Base-by-base conservation (phyloP, 2,797 vertebrate species). In the Melopsittacus undulatus region DNA sequence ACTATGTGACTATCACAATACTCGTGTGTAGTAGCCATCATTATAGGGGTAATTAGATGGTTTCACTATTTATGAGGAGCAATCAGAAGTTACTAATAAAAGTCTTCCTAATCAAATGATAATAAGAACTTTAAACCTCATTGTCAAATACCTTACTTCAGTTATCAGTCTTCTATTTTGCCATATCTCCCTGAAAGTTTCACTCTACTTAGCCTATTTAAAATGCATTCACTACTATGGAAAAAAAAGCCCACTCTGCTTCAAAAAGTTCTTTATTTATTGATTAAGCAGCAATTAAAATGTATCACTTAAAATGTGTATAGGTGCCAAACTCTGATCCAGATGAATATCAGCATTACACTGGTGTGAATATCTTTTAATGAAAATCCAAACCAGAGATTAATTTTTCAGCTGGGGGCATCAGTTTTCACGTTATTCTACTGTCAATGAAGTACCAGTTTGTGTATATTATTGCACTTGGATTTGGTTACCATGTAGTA, bases 21-120 rank as follows among this genome's bases (percentile, higher is more conserved):
- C 38, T 80, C 21, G 4, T 22, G 38, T 63, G 24, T 64, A 78
- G 64, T 30, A 38, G n/a, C 67, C 23, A 14, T 79, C 9, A 0
- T 67, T 80, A 10, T 3, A 69, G 29, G 10, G 26, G 2, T 48
- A 40, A 45, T 82, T 84, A 45, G 13, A 29, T 30, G 38, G 20
- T 46, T 61, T 91, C 38, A 16, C 34, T 63, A 18, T 82, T 80
- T 68, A 38, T 30, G 14, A 76, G 54, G 43, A 93, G 63, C 38
- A 78, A 90, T 70, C n/a, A 70, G 64, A 92, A 34, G 48, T 72
- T 59, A 42, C 66, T 92, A 67, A 91, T 76, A 76, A 79, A 82
- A 91, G 27, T 38, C n/a, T 86, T 88, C 36, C 59, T 45, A 51
- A 79, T n/a, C 15, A 8, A 72, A 19, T n/a, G 40, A 36, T 40